phyloP scores from a whole-genome alignment of 35 echinoderm and acorn worm species.

The Apostichopus parvimensis region DNA sequence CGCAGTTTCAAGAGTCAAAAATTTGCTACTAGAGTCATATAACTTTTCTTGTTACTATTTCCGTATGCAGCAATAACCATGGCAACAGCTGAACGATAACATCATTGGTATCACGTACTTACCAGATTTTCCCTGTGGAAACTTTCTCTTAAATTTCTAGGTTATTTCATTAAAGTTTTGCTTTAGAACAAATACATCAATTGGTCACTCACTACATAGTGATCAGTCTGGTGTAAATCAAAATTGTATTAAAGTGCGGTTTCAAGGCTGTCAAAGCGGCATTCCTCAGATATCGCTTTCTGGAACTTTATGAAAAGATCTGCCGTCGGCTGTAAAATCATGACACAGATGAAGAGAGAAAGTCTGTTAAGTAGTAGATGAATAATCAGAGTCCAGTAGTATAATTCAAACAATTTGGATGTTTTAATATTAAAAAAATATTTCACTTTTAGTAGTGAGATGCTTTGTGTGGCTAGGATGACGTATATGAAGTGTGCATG shows the following conservation, averaged over 20 bases:
- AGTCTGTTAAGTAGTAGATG: no score
- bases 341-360: no score
- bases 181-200: neutral
- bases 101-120: neutral
- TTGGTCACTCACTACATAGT: neutral
- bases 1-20: neutral
- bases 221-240: conserved; percentile 16
- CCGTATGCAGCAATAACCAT: neutral
- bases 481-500: no score
- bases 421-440: no score
- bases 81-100: neutral
- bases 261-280: conserved; percentile 20
- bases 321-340: no score
- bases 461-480: no score
- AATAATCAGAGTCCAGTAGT: no score
- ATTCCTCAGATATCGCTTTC: neutral
- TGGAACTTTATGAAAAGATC: neutral
- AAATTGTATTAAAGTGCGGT: neutral
- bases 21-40: neutral
- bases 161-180: conserved; percentile 26
- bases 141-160: neutral
- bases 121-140: conserved; percentile 3
- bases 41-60: neutral
- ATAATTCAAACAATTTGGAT: no score
- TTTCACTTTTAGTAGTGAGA: no score